These are phyloP conservation scores for Ennomos erosarius DNA, from an alignment of 2,888 invertebrate species.

Conservation along the genomic window DNA sequence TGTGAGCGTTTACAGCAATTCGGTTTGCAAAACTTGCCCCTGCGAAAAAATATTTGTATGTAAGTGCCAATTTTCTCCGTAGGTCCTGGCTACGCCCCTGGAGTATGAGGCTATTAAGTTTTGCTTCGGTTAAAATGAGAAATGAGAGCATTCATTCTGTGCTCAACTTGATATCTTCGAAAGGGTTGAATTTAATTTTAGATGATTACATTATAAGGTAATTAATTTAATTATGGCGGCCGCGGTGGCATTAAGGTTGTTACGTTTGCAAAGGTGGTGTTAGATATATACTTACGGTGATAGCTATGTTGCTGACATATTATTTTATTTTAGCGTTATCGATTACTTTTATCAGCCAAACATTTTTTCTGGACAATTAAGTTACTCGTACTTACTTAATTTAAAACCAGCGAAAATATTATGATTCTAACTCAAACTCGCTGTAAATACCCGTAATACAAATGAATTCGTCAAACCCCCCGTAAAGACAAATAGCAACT, in stretches of 20 bases:
- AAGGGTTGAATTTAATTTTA: conserved; percentile 81
- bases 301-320: too few relatives aligned
- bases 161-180: conserved; percentile 79
- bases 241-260: conserved; percentile 11
- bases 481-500: conserved; percentile 50
- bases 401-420: not conserved
- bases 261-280: not conserved
- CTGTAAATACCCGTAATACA: conserved; percentile 7
- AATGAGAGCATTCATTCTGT: conserved; percentile 79
- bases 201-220: conserved; percentile 69
- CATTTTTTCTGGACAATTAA: too few relatives aligned
- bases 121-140: conserved; percentile 83
- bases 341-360: too few relatives aligned
- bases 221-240: conserved; percentile 74
- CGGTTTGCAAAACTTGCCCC: not conserved
- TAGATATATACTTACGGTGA: too few relatives aligned
- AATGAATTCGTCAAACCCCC: conserved; percentile 40
- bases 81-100: conserved; percentile 9
- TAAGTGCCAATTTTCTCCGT: not conserved
- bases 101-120: conserved; percentile 77
- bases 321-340: too few relatives aligned
- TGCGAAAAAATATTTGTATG: too few relatives aligned
- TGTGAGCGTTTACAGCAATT: not conserved
- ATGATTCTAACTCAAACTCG: too few relatives aligned
- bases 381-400: too few relatives aligned